Percentiles rank a stretch among this genome's conserved stretches.
Conservation (phyloP, 2,888 invertebrate species). For the Cephus pygmeus region DNA sequence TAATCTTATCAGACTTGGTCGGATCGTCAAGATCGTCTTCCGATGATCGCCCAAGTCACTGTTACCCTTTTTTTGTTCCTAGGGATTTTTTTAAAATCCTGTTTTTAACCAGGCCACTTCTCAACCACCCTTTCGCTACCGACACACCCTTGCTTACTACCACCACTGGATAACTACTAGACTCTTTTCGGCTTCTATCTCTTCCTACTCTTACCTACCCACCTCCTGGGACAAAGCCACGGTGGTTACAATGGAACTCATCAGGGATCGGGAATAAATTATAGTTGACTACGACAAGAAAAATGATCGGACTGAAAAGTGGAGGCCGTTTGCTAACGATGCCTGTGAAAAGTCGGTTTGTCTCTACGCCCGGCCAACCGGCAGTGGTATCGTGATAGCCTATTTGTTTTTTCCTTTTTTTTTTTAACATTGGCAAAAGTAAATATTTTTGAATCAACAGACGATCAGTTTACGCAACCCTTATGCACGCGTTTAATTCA, state of each 20-base stretch:
- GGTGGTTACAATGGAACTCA: slow-evolving; percentile 54
- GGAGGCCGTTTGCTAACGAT: slow-evolving; percentile 3
- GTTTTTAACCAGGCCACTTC: neutral
- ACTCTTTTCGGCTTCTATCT: neutral
- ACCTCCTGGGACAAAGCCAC: slow-evolving; percentile 31
- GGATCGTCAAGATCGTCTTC: neutral
- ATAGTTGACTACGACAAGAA: slow-evolving; percentile 46
- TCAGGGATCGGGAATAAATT: slow-evolving; percentile 61
- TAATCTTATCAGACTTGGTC: neutral
- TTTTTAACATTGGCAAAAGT: neutral
- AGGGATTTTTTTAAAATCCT: neutral
- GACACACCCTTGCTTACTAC: neutral
- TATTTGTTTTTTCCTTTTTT: neutral
- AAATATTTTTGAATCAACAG: neutral
- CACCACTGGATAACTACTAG: neutral
- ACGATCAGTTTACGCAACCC: neutral
- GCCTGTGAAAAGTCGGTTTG: neutral
- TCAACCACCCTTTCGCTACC: neutral
- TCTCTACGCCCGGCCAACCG: neutral
- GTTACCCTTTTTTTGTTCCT: neutral
- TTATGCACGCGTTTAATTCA: neutral
- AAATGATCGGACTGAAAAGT: slow-evolving; percentile 40
- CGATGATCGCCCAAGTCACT: neutral
- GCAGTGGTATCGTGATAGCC: neutral
- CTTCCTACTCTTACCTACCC: slow-evolving; percentile 3